Evolutionary conservation across 2,797 vertebrate species (phyloP), one percentile per base, ranked within the genome.

Genomic region (Molossus alvarezi): DNA sequence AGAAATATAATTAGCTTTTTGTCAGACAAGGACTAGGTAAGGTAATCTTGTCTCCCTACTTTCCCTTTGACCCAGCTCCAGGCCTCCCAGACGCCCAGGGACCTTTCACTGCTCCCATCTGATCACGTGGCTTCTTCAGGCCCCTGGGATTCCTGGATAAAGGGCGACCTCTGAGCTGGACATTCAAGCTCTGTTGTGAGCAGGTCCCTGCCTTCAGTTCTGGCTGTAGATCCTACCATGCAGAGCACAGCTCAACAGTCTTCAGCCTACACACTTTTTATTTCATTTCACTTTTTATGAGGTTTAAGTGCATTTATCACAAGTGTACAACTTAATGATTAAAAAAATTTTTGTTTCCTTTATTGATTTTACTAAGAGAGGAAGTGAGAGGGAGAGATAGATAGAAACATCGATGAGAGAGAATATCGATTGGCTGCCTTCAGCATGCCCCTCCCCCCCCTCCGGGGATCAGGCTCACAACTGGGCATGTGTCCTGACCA

Each of bases 281-380:
- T 51, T 87, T 91, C 15, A 33, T 37, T 83, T 81, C 41, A 27
- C 76, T 88, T 77, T 72, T 73, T 94, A 51, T 41, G 60, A 85
- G 48, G 21, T 41, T 18, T 80, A 51, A 76, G 18, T 67, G 45
- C 27, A 21, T 17, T 76, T 65, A 65, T 80, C 17, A 6, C 41
- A 83, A 90, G 53, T 13, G 2, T 45, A 41, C 13, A 60, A 37
- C 12, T 60, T 57, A 84, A 10, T 5, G 25, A 33, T 75, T 18
- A 45, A 45, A 45, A 45, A 45, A 45, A 45, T 5, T 45, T 45
- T 45, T 45, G 3, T 45, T 45, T 6, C 41, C 41, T 45, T 45
- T 45, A 45, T 45, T 45, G 41, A 45, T 45, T 45, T 45, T 45
- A 45, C 41, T 33, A 33, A 45, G 41, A 45, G 41, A 45, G 41